phyloP scores from a whole-genome alignment of 2,113 vertebrate species.

The Hymenochirus boettgeri region DNA sequence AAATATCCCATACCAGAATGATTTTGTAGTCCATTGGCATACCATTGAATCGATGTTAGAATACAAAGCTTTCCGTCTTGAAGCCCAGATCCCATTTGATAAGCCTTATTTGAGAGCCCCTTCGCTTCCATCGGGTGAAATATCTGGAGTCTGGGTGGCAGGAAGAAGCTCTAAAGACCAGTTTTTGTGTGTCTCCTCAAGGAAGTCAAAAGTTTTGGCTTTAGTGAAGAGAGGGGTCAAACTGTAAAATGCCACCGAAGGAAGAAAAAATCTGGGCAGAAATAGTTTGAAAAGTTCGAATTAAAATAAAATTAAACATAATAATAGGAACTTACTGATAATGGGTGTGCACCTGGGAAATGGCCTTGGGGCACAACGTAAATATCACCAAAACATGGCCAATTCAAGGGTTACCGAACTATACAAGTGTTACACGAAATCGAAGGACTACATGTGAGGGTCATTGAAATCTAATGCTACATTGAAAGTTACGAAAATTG shows the following conservation, averaged over 20 bases:
- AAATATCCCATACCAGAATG: too few species aligned
- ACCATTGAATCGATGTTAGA: slow-evolving; percentile 51
- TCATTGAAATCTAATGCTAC: too few species aligned
- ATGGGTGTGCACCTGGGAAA: too few species aligned
- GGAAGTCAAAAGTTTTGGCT: slow-evolving; percentile 44
- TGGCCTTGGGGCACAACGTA: too few species aligned
- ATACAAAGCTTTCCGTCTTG: slow-evolving; percentile 52
- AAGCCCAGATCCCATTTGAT: slow-evolving; percentile 53
- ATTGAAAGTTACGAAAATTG: too few species aligned
- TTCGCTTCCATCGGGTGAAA: slow-evolving; percentile 24
- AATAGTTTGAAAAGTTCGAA: too few species aligned
- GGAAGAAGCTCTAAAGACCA: slow-evolving; percentile 41
- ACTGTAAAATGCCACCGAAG: slow-evolving; percentile 38
- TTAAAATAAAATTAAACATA: too few species aligned
- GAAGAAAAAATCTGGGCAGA: background rate
- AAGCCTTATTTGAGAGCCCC: slow-evolving; percentile 51
- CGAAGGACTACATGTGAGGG: too few species aligned
- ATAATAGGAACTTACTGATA: too few species aligned
- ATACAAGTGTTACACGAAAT: too few species aligned
- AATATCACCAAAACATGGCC: too few species aligned
- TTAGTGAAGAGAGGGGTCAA: slow-evolving; percentile 47
- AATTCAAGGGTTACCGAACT: too few species aligned
- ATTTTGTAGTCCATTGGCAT: slow-evolving; percentile 2
- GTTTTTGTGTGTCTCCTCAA: slow-evolving; percentile 47
- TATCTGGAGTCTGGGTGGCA: slow-evolving; percentile 27